Evolutionary conservation across 2,888 invertebrate species (phyloP).

Genomic region (Myopa testacea): DNA sequence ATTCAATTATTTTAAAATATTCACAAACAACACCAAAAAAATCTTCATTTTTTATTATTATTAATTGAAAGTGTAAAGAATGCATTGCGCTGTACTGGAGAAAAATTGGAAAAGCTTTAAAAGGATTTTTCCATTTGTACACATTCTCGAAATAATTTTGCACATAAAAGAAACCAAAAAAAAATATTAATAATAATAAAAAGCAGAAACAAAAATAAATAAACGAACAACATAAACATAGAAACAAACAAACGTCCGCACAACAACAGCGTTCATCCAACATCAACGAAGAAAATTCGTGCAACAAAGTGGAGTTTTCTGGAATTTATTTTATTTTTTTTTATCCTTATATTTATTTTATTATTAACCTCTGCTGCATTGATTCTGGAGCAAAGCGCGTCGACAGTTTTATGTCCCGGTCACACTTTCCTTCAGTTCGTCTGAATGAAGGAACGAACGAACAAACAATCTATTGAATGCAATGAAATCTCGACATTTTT

Average conservation of each 20-base stretch:
- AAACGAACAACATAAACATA: background rate
- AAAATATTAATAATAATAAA: constrained; percentile 26
- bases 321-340: background rate
- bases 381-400: background rate
- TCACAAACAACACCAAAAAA: constrained; percentile 12
- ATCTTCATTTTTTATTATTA: background rate
- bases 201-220: background rate
- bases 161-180: background rate
- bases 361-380: background rate
- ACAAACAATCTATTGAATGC: background rate
- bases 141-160: constrained; percentile 15
- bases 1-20: background rate
- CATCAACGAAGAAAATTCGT: background rate
- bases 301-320: constrained; percentile 10
- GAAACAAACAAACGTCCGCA: background rate
- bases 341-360: background rate
- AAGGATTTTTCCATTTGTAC: constrained; percentile 1
- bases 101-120: background rate
- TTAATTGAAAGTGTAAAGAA: too few species aligned
- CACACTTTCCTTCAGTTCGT: background rate
- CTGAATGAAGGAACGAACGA: too few species aligned
- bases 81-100: background rate
- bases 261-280: background rate
- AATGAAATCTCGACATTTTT: constrained; percentile 13
- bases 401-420: background rate